Conservation (phyloP, 2,888 invertebrate genomes). For the Helobdella robusta region DNA sequence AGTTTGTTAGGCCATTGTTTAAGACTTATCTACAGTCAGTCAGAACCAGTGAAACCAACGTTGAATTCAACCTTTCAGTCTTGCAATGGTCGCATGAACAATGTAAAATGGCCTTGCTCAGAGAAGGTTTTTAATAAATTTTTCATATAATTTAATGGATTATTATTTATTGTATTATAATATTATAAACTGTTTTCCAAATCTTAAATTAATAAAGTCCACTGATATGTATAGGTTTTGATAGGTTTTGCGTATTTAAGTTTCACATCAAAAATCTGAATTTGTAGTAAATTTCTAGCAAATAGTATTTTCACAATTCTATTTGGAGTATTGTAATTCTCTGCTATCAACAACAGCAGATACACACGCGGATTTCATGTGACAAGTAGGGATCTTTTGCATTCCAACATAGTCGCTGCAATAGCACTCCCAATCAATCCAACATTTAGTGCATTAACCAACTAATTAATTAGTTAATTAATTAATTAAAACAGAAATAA, state of each 20-base stretch:
- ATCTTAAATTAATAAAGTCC: no score
- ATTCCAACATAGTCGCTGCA: no score
- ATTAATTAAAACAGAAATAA: no score
- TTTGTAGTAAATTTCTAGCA: neutral
- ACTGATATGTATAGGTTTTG: no score
- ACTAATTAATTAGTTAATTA: neutral
- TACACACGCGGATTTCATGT: no score
- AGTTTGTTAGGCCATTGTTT: slow-evolving; percentile 41
- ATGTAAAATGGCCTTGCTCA: slow-evolving; percentile 3
- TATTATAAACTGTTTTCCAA: no score
- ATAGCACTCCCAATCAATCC: neutral
- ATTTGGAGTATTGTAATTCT: no score
- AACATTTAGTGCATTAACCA: neutral
- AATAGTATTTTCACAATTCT: neutral
- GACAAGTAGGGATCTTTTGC: no score
- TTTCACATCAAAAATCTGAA: neutral
- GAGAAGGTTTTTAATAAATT: no score
- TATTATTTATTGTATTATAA: neutral
- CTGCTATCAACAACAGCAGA: no score
- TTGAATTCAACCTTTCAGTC: neutral
- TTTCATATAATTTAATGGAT: no score
- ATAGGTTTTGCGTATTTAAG: no score
- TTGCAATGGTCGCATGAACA: slow-evolving; percentile 3
- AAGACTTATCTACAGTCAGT: slow-evolving; percentile 38
- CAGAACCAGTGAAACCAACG: neutral